Percentiles rank a stretch among this genome's conserved stretches.
These are phyloP conservation scores for Folsomia manolachei DNA, from an alignment of 2,888 invertebrate species.

Conservation along the genomic window DNA sequence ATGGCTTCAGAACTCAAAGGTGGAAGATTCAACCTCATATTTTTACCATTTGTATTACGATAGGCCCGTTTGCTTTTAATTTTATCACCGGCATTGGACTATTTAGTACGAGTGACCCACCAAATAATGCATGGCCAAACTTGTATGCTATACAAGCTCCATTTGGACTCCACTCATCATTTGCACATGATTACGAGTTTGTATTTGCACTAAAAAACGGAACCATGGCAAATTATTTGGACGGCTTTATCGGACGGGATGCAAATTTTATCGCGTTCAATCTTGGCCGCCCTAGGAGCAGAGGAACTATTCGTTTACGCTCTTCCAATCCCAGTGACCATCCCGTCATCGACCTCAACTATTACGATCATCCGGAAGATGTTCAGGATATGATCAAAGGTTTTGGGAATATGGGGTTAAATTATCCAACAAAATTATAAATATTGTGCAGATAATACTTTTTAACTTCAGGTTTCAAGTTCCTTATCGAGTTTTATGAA, in stretches of 20 bases:
- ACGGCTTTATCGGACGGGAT: slow-evolving; percentile 37
- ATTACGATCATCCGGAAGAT: slow-evolving; percentile 41
- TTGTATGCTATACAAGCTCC: slow-evolving; percentile 26
- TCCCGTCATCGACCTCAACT: slow-evolving; percentile 39
- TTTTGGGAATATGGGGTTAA: too few species aligned
- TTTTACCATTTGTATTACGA: background rate
- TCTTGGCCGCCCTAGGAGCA: slow-evolving; percentile 35
- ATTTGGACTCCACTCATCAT: slow-evolving; percentile 31
- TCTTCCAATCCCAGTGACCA: slow-evolving; percentile 31
- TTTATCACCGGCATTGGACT: slow-evolving; percentile 39
- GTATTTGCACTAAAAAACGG: slow-evolving; percentile 34
- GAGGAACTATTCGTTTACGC: slow-evolving; percentile 33
- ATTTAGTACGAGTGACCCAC: slow-evolving; percentile 28
- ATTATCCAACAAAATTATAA: too few species aligned
- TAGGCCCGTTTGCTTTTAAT: slow-evolving; percentile 29
- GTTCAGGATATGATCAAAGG: slow-evolving; percentile 35
- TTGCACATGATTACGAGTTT: slow-evolving; percentile 34
- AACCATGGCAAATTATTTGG: slow-evolving; percentile 36
- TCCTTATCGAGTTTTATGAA: slow-evolving; percentile 23
- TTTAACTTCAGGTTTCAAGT: slow-evolving; percentile 36
- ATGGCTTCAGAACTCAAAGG: background rate
- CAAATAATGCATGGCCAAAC: slow-evolving; percentile 27
- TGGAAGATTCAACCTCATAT: background rate
- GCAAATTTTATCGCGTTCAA: slow-evolving; percentile 37
- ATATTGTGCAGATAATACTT: too few species aligned